phyloP scores from a whole-genome alignment of 2,888 invertebrate genomes.

The Cephonodes hylas region DNA sequence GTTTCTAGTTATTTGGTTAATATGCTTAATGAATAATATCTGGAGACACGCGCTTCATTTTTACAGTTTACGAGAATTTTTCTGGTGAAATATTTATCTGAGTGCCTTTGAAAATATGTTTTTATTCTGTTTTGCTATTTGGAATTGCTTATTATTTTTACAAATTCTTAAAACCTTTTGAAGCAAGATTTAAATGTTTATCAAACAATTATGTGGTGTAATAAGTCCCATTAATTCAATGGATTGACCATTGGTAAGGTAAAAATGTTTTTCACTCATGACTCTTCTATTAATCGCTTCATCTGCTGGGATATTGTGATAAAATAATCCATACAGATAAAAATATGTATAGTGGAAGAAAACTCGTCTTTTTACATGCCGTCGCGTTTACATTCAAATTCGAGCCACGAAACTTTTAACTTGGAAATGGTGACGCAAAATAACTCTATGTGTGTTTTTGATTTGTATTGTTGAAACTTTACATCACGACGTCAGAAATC shows the following conservation, averaged over 20 bases:
- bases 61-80: not conserved
- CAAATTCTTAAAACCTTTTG: too few relatives aligned
- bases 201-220: too few relatives aligned
- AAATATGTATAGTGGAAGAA: too few relatives aligned
- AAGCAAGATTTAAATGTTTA: too few relatives aligned
- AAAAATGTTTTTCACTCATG: too few relatives aligned
- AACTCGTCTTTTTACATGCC: constrained; percentile 14
- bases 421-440: not conserved
- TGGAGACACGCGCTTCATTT: not conserved
- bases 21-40: not conserved
- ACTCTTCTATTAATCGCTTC: too few relatives aligned
- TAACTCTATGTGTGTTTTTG: not conserved
- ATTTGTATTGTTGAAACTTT: not conserved
- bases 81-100: not conserved
- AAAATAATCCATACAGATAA: too few relatives aligned
- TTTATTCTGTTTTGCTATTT: too few relatives aligned
- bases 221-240: too few relatives aligned
- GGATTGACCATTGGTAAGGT: too few relatives aligned
- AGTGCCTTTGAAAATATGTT: constrained; percentile 47
- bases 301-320: too few relatives aligned
- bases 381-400: not conserved
- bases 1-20: not conserved
- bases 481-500: not conserved
- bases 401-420: not conserved
- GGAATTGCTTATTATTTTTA: too few relatives aligned